phyloP scores from a whole-genome alignment of 2,797 vertebrate species.

The Acestrorhynchus altus region DNA sequence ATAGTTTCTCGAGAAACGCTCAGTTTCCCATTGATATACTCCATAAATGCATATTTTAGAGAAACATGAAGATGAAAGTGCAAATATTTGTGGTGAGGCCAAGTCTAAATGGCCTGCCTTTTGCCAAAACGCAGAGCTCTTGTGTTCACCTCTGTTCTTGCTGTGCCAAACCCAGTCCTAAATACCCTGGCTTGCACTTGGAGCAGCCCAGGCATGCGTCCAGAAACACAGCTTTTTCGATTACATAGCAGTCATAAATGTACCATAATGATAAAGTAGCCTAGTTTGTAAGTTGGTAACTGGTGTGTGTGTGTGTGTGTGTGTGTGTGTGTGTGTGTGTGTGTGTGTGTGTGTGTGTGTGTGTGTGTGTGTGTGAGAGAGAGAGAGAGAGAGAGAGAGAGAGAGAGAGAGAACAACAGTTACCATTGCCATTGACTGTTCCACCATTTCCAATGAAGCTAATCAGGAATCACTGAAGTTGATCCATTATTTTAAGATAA shows the following conservation, averaged over 20 bases:
- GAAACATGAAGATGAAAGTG: constrained; percentile 3
- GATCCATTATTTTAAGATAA: background rate
- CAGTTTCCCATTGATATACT: constrained; percentile 1
- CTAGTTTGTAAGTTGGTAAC: background rate
- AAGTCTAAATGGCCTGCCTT: constrained; percentile 7
- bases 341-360: background rate
- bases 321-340: background rate
- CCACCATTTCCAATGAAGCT: background rate
- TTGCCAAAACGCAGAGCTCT: constrained; percentile 9
- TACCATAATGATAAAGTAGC: constrained; percentile 8
- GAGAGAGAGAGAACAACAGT: background rate
- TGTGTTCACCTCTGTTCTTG: background rate
- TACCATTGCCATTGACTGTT: background rate
- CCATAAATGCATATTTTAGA: background rate
- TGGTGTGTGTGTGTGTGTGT: background rate
- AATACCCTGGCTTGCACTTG: constrained; percentile 9
- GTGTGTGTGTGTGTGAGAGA: background rate
- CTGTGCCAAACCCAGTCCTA: constrained; percentile 11
- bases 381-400: background rate
- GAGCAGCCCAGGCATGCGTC: background rate
- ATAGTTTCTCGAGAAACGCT: constrained; percentile 13
- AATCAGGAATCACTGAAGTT: background rate
- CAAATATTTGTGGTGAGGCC: constrained; percentile 20
- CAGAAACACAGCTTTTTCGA: constrained; percentile 9
- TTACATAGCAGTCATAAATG: background rate